Base-by-base conservation (phyloP, 1,140 invertebrate species). In the Agrilus planipennis region DNA sequence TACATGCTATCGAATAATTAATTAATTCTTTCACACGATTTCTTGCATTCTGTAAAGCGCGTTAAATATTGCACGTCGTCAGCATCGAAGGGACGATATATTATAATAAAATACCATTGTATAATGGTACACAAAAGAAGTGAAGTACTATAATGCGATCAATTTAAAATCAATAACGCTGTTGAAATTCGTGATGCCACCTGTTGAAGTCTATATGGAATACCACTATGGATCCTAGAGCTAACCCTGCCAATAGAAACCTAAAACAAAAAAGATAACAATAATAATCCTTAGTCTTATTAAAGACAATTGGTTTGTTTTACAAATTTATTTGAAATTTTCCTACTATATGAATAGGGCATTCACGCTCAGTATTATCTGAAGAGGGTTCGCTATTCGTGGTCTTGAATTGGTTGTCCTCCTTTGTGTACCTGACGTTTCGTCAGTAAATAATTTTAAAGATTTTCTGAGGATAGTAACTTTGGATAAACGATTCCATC, bases 181-280 rank as follows among this genome's bases (percentile, higher is more conserved):
- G 88, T 61, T 94, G 89, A 65, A 92, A 97, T 68, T 98, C 93
- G 61, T 96, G 93, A 67, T 98, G 94, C 94, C 94, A 99, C 58
- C 92, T 77, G 68, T 98, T 99, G 71, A 99, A 99, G 67, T 99
- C 94, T 60, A 98, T 95, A 70, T 98, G 93, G 68, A 98, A 97
- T 49, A 99, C 91, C 28, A 98, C 88, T 40, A 99, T 83, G 14
- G 93, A 94, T 23, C 96, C 96, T 49, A 94, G 94, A 14, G 92
- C 87, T 18, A 99, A 67, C 45, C 95, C 95, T 49, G 92, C 93
- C 49, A 99, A 69, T 34, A 99, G 70, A 69, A 96, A 97, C 63
- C 93, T 97, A 61, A 47, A 71, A 73, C 51, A 34, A 53, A 50
- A 39, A 22, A 25, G 9, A 20, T 41, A 15, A 17, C 7, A 27